Conservation (phyloP, 2,888 invertebrate species). For the Orthosia gothica region DNA sequence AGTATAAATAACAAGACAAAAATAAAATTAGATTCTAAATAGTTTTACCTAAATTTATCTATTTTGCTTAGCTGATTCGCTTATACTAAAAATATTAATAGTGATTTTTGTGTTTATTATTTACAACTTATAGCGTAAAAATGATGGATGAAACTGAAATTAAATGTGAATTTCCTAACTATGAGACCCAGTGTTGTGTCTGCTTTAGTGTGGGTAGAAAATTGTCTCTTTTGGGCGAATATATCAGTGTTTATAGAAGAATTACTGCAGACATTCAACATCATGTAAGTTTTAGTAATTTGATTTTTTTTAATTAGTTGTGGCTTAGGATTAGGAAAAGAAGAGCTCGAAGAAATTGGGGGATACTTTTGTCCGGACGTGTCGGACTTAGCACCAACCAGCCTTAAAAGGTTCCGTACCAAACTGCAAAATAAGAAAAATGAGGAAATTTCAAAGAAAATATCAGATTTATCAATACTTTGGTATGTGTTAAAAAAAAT, state of each 20-base stretch:
- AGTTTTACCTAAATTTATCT: background rate
- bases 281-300: slow-evolving; percentile 45
- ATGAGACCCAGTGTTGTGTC: slow-evolving; percentile 46
- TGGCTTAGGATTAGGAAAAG: no score
- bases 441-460: no score
- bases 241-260: slow-evolving; percentile 50
- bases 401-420: no score
- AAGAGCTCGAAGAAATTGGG: no score
- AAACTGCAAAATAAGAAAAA: no score
- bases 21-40: background rate
- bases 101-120: background rate
- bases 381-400: no score
- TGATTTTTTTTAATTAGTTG: background rate
- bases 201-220: slow-evolving; percentile 66
- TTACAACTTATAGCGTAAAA: background rate
- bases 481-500: no score
- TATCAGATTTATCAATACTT: no score
- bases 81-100: background rate
- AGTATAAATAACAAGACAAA: background rate
- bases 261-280: slow-evolving; percentile 40
- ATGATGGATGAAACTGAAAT: slow-evolving; percentile 59
- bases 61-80: no score
- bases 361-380: background rate
- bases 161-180: slow-evolving; percentile 56
- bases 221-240: slow-evolving; percentile 42